These are phyloP conservation scores for Indri indri DNA, from an alignment of 2,113 vertebrate genomes.

Conservation along the genomic window DNA sequence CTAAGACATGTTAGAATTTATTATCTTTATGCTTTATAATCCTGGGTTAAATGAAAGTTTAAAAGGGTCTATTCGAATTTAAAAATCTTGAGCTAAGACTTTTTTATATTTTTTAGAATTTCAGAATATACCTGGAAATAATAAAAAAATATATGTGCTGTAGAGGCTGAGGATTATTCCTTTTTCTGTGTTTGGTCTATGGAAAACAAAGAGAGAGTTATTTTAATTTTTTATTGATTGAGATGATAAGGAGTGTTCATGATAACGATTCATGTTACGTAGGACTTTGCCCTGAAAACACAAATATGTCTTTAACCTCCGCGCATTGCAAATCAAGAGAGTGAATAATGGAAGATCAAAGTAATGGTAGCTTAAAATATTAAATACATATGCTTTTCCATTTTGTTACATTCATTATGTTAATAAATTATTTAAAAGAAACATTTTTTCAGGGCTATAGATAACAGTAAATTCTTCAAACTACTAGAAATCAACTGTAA, in stretches of 20 bases:
- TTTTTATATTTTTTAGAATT: not conserved
- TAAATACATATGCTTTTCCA: not conserved
- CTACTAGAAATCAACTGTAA: not conserved
- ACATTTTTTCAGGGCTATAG: not conserved
- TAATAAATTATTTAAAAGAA: slow-evolving; percentile 18
- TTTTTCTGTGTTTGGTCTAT: not conserved
- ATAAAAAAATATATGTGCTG: not conserved
- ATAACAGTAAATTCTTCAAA: not conserved
- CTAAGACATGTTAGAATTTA: slow-evolving; percentile 23
- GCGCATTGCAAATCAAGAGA: not conserved
- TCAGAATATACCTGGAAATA: not conserved
- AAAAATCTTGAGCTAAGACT: not conserved
- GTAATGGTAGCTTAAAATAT: not conserved
- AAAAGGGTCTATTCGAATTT: not conserved
- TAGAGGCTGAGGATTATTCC: not conserved
- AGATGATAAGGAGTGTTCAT: not conserved
- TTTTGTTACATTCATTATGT: not conserved
- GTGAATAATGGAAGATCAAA: not conserved
- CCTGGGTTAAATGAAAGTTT: slow-evolving; percentile 19
- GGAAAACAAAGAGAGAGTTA: not conserved
- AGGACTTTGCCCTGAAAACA: not conserved
- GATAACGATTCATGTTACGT: not conserved
- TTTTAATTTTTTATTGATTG: not conserved
- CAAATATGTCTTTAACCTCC: not conserved
- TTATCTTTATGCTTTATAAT: not conserved